A percentile compares a stretch with the other conserved stretches of the same genome.
Evolutionary conservation across 2,888 invertebrate genomes (phyloP).

Genomic region (Lycophotia porphyrea): DNA sequence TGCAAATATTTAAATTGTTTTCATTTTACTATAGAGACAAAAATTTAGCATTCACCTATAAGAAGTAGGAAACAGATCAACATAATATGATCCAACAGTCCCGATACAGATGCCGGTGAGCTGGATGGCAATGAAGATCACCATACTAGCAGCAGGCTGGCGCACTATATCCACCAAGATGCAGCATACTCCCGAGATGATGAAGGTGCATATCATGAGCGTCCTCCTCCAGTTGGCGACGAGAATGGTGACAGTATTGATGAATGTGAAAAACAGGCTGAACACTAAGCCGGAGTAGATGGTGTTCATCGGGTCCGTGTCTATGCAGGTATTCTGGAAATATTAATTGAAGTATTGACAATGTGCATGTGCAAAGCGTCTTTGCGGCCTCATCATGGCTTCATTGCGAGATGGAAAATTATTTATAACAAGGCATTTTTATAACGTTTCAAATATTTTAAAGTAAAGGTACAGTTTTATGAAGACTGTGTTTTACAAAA

Average conservation of each 20-base stretch:
- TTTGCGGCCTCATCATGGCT: background rate
- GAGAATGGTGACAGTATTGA: constrained; percentile 82
- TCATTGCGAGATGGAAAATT: background rate
- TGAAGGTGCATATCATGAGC: constrained; percentile 77
- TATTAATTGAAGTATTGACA: background rate
- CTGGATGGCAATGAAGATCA: constrained; percentile 66
- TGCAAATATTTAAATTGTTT: background rate
- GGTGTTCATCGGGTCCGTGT: constrained; percentile 85
- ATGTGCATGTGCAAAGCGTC: background rate
- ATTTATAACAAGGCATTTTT: background rate
- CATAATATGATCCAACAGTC: constrained; percentile 65
- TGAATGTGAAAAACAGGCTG: constrained; percentile 87
- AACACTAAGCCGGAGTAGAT: constrained; percentile 90
- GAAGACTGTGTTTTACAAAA: background rate
- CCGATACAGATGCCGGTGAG: constrained; percentile 63
- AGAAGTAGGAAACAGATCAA: constrained; percentile 70
- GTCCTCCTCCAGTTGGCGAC: constrained; percentile 87
- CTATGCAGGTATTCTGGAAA: constrained; percentile 76
- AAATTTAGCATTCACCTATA: constrained; percentile 57
- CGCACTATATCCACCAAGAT: constrained; percentile 83
- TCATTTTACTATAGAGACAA: background rate
- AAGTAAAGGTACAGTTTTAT: background rate
- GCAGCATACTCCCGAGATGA: constrained; percentile 85
- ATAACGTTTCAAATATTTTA: background rate
- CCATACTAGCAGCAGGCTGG: constrained; percentile 52